A percentile compares a stretch with the other conserved stretches of the same genome.
These are phyloP conservation scores for Agelaius tricolor DNA, from an alignment of 2,113 vertebrate species.

Conservation along the genomic window DNA sequence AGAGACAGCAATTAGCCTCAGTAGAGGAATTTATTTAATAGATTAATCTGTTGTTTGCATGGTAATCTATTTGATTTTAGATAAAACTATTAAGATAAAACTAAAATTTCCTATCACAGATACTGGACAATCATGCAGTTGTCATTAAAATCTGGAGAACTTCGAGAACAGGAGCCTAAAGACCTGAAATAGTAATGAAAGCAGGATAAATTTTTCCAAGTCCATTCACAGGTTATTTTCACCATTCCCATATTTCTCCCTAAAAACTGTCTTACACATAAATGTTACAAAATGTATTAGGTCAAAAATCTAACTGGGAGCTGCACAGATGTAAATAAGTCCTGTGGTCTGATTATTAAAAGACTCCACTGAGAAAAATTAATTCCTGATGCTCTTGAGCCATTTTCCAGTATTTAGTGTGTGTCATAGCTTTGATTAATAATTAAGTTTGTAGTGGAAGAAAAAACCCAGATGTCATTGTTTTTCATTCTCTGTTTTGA, in stretches of 20 bases:
- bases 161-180: neutral
- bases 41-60: neutral
- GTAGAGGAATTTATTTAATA: neutral
- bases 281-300: neutral
- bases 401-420: constrained; percentile 40
- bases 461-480: constrained; percentile 28
- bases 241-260: neutral
- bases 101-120: neutral
- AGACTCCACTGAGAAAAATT: constrained; percentile 25
- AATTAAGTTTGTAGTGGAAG: constrained; percentile 35
- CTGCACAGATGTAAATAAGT: neutral
- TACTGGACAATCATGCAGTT: neutral
- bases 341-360: neutral
- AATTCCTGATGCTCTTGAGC: neutral
- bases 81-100: neutral
- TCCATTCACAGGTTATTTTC: neutral
- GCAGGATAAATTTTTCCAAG: neutral
- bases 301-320: neutral
- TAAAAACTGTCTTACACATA: neutral
- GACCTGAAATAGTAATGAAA: neutral
- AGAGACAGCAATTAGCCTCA: neutral
- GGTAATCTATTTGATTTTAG: neutral
- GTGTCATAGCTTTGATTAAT: constrained; percentile 9
- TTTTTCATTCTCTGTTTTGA: constrained; percentile 11
- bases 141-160: neutral